A percentile compares a stretch with the other conserved stretches of the same genome.
These are phyloP conservation scores for Podarcis lilfordi DNA, from an alignment of 2,797 vertebrate genomes.

Conservation along the genomic window DNA sequence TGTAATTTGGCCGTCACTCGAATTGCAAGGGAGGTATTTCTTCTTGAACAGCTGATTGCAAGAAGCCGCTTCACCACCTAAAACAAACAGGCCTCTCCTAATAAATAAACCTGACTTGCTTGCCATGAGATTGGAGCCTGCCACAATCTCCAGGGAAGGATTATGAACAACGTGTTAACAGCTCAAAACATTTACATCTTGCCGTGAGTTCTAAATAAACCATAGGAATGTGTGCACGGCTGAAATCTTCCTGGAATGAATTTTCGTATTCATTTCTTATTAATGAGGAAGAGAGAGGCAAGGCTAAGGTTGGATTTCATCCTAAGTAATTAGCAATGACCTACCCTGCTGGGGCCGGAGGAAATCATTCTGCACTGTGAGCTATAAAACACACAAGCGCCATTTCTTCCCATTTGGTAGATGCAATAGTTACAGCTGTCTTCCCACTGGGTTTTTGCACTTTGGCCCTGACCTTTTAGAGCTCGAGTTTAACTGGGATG, in stretches of 20 bases:
- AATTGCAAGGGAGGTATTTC: neutral
- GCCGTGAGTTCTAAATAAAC: constrained; percentile 42
- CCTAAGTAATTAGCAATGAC: constrained; percentile 45
- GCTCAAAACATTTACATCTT: constrained; percentile 12
- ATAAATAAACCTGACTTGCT: neutral
- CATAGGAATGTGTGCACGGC: neutral
- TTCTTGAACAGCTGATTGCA: neutral
- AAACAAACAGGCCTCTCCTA: neutral
- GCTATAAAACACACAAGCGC: constrained; percentile 51
- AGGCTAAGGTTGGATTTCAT: constrained; percentile 40
- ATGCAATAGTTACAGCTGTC: constrained; percentile 17
- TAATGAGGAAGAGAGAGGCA: constrained; percentile 13
- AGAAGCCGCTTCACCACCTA: neutral
- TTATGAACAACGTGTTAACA: constrained; percentile 11
- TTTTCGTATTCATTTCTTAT: constrained; percentile 12
- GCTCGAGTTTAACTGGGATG: constrained; percentile 58
- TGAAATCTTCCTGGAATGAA: neutral
- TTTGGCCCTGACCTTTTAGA: constrained; percentile 29
- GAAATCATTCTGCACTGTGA: constrained; percentile 10
- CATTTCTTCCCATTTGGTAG: constrained; percentile 52
- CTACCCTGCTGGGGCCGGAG: constrained; percentile 6
- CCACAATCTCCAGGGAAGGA: constrained; percentile 5
- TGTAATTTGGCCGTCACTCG: neutral
- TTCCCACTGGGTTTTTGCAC: neutral
- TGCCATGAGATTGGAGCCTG: neutral